phyloP scores from a whole-genome alignment of 2,113 vertebrate genomes.

The Elachura formosa region DNA sequence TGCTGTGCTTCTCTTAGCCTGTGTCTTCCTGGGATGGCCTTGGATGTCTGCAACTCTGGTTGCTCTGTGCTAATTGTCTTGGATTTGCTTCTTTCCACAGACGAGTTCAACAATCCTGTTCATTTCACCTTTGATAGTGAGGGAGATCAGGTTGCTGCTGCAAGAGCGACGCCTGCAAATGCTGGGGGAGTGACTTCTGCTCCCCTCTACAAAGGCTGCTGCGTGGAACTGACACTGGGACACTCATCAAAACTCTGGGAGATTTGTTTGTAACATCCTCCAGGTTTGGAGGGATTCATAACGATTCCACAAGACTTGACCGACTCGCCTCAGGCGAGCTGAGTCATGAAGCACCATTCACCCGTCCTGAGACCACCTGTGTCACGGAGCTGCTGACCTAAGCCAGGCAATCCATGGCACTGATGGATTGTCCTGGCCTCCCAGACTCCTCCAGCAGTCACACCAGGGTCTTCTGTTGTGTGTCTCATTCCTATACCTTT shows the following conservation, averaged over 20 bases:
- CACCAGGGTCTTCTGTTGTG: neutral
- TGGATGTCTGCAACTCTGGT: neutral
- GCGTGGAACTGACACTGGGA: neutral
- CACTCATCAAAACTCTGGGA: neutral
- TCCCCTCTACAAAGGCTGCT: neutral
- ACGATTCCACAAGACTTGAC: neutral
- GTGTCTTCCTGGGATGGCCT: neutral
- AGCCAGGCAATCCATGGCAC: neutral
- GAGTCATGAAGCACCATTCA: neutral
- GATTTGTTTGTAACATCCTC: neutral
- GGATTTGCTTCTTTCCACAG: conserved; percentile 66
- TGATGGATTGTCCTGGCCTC: neutral
- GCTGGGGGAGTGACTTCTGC: conserved; percentile 52
- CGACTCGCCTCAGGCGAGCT: neutral
- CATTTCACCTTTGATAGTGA: conserved; percentile 81
- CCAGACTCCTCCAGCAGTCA: neutral
- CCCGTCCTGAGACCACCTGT: neutral
- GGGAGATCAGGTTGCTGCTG: conserved; percentile 75
- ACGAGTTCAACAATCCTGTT: conserved; percentile 85
- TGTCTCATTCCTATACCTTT: neutral
- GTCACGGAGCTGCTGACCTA: neutral
- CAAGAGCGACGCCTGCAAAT: conserved; percentile 51
- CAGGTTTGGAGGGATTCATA: neutral
- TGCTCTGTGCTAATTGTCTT: neutral
- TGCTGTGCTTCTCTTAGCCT: neutral